phyloP scores from a whole-genome alignment of 2,888 invertebrate genomes.

The Galerucella pusilla region DNA sequence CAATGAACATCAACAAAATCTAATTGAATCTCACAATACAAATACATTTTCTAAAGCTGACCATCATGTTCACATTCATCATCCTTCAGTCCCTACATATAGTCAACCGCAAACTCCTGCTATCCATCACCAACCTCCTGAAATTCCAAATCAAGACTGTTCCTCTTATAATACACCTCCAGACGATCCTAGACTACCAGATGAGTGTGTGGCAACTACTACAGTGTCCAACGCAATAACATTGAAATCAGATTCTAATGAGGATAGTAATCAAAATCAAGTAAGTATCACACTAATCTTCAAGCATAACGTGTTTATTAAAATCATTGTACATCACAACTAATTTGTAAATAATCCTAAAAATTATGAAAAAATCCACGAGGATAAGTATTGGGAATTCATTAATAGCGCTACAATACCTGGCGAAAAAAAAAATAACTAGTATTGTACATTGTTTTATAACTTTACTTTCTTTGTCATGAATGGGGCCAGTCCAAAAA shows the following conservation, averaged over 20 bases:
- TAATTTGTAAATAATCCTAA: no score
- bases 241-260: conserved; percentile 55
- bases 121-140: conserved; percentile 31
- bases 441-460: no score
- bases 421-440: no score
- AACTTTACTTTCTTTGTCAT: no score
- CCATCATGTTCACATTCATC: conserved; percentile 44
- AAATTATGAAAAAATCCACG: no score
- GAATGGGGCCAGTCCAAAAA: no score
- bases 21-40: conserved; percentile 61
- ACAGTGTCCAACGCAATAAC: conserved; percentile 58
- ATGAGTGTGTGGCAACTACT: conserved; percentile 57
- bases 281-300: conserved; percentile 54
- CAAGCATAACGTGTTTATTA: conserved; percentile 1
- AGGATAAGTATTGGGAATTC: no score
- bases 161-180: conserved; percentile 36
- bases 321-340: not conserved
- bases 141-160: conserved; percentile 28
- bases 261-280: conserved; percentile 52
- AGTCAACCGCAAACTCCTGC: conserved; percentile 49
- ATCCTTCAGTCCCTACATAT: conserved; percentile 38
- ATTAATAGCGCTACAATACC: no score
- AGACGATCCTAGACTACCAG: conserved; percentile 51
- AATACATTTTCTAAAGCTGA: conserved; percentile 54
- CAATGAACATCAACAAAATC: conserved; percentile 40